Evolutionary conservation across 2,113 vertebrate species (phyloP).

Genomic region (Ranitomeya variabilis): DNA sequence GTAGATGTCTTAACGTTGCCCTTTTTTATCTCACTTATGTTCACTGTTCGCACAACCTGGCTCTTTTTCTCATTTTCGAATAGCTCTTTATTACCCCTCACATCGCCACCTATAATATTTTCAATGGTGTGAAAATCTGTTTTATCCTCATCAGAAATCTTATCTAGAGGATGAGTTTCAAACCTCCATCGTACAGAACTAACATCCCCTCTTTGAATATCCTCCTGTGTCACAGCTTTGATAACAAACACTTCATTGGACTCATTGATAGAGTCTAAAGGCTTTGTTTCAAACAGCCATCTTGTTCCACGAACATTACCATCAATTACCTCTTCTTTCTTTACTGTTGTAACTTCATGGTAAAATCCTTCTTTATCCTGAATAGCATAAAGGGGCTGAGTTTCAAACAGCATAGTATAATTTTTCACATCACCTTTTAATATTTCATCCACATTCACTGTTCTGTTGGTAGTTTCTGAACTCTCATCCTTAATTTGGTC

Average conservation of each 20-base stretch:
- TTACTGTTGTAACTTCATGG: conserved; percentile 90
- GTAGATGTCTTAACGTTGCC: conserved; percentile 86
- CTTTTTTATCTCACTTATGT: conserved; percentile 85
- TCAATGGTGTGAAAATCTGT: conserved; percentile 74
- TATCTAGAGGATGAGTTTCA: conserved; percentile 88
- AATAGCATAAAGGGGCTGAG: conserved; percentile 88
- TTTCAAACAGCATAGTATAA: conserved; percentile 90
- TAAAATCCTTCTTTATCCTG: conserved; percentile 86
- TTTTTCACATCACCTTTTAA: conserved; percentile 84
- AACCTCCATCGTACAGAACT: conserved; percentile 85
- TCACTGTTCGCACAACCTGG: conserved; percentile 79
- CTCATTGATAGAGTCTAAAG: conserved; percentile 84
- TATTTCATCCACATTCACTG: conserved; percentile 71
- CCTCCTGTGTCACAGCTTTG: conserved; percentile 88
- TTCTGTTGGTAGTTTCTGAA: conserved; percentile 69
- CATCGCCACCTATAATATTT: conserved; percentile 81
- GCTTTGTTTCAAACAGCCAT: conserved; percentile 94
- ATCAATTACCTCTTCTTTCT: conserved; percentile 83
- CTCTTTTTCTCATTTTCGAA: conserved; percentile 80
- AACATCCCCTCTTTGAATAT: conserved; percentile 87
- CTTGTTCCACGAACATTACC: conserved; percentile 86
- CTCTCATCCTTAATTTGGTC: conserved; percentile 82
- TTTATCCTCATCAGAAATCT: conserved; percentile 77
- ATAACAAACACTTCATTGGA: conserved; percentile 84
- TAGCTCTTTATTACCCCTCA: conserved; percentile 76